Evolutionary conservation across 2,888 invertebrate genomes (phyloP).

Genomic region (Electrophaes corylata): DNA sequence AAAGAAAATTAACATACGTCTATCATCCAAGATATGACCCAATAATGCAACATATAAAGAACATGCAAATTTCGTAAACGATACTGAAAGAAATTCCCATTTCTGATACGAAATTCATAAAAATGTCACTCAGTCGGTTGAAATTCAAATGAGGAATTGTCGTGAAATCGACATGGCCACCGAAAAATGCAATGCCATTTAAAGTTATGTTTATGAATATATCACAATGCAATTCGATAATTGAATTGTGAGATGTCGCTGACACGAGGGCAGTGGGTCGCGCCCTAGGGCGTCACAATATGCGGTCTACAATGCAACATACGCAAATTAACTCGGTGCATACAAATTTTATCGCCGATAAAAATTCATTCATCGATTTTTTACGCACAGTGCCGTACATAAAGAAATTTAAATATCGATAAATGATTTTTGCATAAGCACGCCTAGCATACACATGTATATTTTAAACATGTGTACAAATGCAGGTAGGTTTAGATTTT

Average conservation of each 20-base stretch:
- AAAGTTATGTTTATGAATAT: constrained; percentile 68
- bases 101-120: constrained; percentile 41
- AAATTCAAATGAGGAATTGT: constrained; percentile 70
- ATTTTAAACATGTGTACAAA: constrained; percentile 71
- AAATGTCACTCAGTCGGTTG: constrained; percentile 58
- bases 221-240: constrained; percentile 63
- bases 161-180: constrained; percentile 67
- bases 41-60: constrained; percentile 60
- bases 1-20: constrained; percentile 77
- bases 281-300: constrained; percentile 72
- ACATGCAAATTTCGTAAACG: constrained; percentile 76
- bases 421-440: constrained; percentile 81
- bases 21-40: constrained; percentile 77
- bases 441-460: constrained; percentile 57
- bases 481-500: constrained; percentile 66
- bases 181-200: constrained; percentile 64
- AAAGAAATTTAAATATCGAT: constrained; percentile 76
- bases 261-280: constrained; percentile 76
- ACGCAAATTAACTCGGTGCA: constrained; percentile 79
- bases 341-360: constrained; percentile 79
- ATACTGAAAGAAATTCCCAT: constrained; percentile 56
- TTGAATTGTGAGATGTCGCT: constrained; percentile 67
- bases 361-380: constrained; percentile 76
- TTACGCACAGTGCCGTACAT: constrained; percentile 64
- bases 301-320: constrained; percentile 75